Percentiles rank a stretch among this genome's conserved stretches.
Evolutionary conservation across 2,888 invertebrate species (phyloP).

Genomic region (Phania funesta): DNA sequence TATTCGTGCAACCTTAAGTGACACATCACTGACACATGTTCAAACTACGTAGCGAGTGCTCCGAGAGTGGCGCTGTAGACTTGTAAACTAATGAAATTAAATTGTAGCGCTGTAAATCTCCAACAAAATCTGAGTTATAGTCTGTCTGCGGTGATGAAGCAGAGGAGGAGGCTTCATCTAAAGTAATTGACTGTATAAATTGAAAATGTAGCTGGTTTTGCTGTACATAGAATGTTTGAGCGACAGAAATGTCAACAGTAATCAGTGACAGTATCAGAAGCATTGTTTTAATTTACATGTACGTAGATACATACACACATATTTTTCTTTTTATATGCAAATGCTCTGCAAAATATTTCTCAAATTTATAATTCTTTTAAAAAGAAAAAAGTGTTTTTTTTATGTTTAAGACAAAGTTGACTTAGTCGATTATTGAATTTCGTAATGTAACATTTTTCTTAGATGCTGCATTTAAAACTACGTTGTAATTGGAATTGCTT

Average conservation of each 20-base stretch:
- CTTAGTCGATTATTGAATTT: no score
- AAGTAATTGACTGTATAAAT: constrained; percentile 47
- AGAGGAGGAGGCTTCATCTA: background rate
- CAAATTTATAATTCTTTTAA: no score
- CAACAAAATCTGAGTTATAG: background rate
- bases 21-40: constrained; percentile 63
- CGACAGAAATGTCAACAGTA: constrained; percentile 60
- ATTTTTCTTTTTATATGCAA: background rate
- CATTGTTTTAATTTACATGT: constrained; percentile 22
- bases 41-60: background rate
- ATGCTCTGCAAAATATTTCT: no score
- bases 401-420: no score
- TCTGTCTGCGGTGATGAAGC: background rate
- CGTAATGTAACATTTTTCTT: no score
- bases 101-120: constrained; percentile 27
- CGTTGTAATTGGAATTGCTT: no score
- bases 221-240: constrained; percentile 42
- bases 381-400: no score
- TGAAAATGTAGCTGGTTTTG: constrained; percentile 12
- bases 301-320: background rate
- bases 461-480: no score
- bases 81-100: constrained; percentile 63
- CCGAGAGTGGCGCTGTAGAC: constrained; percentile 4
- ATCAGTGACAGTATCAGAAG: constrained; percentile 49
- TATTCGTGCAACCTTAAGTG: constrained; percentile 61